Base-by-base conservation (phyloP, 2,113 vertebrate species). In the Zootoca vivipara region DNA sequence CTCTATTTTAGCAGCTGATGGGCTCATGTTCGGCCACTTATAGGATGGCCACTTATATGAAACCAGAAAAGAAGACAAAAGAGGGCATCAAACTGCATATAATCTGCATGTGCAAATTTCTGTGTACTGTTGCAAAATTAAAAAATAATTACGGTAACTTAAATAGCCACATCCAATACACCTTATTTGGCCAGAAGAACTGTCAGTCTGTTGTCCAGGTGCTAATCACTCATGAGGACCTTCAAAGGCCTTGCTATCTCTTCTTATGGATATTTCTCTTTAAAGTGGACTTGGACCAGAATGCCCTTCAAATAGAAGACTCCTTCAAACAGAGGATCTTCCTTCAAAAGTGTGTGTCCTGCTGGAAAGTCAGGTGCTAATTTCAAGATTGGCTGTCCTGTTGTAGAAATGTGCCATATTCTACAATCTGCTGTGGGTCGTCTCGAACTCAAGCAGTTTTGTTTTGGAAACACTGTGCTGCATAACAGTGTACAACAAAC, bases 401-500 rank as follows among this genome's bases (percentile, higher is more conserved):
- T 74, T 74, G 35, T 30, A 80, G 77, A 30, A 73, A 38, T 38
- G 7, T 73, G 28, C 15, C 35, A 58, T 28, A 35, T 6, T 24
- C 9, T 35, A 20, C 40, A 15, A 16, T 65, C 33, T 75, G 62
- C n/a, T 65, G n/a, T 64, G 40, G 22, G 4, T 33, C 65, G 74
- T 30, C 12, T 64, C 85, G 26, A 46, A 93, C 67, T 90, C n/a
- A 18, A 77, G 62, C 7, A 52, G 3, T 35, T 58, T 22, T 28
- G 75, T 87, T 87, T 82, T 74, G 77, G 77, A 56, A 91, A 89
- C 89, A 91, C 94, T 46, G 84, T 91, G 86, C 26, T 28, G 70
- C 46, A 90, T 64, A 58, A 58, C 91, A 92, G 64, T 86, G 56
- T 83, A 79, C 64, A 81, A 91, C 90, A 93, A 89, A 89, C 30